These are phyloP conservation scores for Tyrannus savana DNA, from an alignment of 2,113 vertebrate genomes.

Conservation along the genomic window DNA sequence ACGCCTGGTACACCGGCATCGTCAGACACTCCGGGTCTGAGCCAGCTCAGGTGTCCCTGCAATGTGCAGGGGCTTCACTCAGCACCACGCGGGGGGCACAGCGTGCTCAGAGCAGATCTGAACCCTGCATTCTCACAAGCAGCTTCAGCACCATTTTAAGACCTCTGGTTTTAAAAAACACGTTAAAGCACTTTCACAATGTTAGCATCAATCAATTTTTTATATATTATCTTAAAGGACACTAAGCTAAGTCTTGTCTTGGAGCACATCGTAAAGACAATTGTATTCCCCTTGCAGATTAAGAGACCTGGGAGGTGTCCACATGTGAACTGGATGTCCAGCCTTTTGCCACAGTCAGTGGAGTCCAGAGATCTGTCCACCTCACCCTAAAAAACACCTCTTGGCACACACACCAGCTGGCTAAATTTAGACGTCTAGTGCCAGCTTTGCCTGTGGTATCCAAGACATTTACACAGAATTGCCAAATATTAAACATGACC, in stretches of 20 bases:
- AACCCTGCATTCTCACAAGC: background rate
- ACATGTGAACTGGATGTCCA: background rate
- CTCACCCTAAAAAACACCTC: background rate
- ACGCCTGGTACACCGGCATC: rapidly evolving
- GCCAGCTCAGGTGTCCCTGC: background rate
- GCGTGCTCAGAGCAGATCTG: background rate
- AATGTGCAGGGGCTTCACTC: rapidly evolving
- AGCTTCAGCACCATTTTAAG: background rate
- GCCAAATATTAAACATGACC: conserved; percentile 4
- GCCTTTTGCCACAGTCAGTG: background rate
- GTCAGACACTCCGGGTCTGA: rapidly evolving
- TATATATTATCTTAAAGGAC: background rate
- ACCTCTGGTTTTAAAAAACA: background rate
- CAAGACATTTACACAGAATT: background rate
- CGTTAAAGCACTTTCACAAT: background rate
- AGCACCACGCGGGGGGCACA: rapidly evolving
- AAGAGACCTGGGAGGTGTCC: background rate
- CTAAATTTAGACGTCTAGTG: background rate
- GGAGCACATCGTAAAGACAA: background rate
- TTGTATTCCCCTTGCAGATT: background rate
- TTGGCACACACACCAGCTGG: background rate
- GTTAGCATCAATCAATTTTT: background rate
- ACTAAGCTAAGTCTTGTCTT: background rate
- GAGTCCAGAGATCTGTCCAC: background rate
- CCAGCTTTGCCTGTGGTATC: background rate